phyloP scores from a whole-genome alignment of 2,113 vertebrate species.

The Progne subis region DNA sequence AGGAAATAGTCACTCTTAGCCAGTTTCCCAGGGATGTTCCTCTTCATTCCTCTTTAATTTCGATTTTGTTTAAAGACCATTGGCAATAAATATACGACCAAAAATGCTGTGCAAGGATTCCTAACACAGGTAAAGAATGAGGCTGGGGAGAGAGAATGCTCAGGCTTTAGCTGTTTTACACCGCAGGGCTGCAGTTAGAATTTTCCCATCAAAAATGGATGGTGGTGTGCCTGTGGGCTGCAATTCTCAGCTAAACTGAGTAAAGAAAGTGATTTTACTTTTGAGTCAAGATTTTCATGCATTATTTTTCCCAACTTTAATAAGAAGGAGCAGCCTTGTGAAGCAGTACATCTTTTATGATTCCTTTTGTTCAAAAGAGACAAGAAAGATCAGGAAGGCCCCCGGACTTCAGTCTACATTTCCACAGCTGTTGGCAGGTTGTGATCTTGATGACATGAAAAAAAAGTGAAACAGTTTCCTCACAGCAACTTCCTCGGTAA shows the following conservation, averaged over 20 bases:
- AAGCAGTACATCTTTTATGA: background rate
- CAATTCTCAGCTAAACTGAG: background rate
- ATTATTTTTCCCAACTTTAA: background rate
- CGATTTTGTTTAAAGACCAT: background rate
- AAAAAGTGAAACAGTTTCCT: background rate
- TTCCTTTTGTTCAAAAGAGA: background rate
- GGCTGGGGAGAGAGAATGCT: background rate
- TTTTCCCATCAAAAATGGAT: background rate
- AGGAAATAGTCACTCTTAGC: background rate
- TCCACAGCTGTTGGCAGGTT: background rate
- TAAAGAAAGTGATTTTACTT: background rate
- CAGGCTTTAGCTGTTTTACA: background rate
- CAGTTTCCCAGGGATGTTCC: background rate
- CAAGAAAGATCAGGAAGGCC: background rate
- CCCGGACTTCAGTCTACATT: background rate
- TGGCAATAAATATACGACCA: fast-evolving
- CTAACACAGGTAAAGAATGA: background rate
- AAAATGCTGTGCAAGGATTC: background rate
- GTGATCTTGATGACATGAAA: background rate
- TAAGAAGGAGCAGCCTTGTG: background rate
- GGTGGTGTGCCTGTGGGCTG: background rate
- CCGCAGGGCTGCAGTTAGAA: background rate
- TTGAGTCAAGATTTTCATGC: background rate
- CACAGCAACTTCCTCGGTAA: background rate
- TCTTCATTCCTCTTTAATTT: background rate